phyloP scores from a whole-genome alignment of 2,888 invertebrate genomes.

The Rotaria sp. region DNA sequence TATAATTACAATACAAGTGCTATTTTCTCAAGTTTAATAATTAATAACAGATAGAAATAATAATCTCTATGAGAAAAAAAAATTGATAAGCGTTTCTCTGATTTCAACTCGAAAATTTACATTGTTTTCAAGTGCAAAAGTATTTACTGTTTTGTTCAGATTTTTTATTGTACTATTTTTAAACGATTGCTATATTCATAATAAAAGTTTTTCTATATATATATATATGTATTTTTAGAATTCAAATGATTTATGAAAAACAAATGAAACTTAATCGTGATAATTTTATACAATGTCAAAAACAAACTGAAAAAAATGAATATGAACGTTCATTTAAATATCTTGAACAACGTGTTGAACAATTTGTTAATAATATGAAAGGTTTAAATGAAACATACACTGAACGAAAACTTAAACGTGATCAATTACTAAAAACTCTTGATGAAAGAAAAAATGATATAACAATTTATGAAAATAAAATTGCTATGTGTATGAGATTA shows the following conservation, averaged over 20 bases:
- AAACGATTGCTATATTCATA: too few relatives aligned
- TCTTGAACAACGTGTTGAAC: constrained; percentile 15
- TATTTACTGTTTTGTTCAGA: too few relatives aligned
- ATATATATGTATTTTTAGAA: background rate
- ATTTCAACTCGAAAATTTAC: too few relatives aligned
- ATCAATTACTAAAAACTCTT: background rate
- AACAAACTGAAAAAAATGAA: constrained; percentile 3
- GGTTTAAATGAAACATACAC: background rate
- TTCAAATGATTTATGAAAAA: constrained; percentile 19
- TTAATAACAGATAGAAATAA: too few relatives aligned
- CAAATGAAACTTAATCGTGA: constrained; percentile 29
- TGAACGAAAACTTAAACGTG: background rate
- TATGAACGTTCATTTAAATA: constrained; percentile 15
- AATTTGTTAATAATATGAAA: constrained; percentile 21
- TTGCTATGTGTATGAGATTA: constrained; percentile 1
- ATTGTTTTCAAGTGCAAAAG: too few relatives aligned
- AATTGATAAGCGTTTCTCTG: too few relatives aligned
- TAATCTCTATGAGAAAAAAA: too few relatives aligned
- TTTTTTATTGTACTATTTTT: too few relatives aligned
- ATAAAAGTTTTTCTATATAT: too few relatives aligned
- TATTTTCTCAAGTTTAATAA: too few relatives aligned
- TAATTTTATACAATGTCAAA: constrained; percentile 5
- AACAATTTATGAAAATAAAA: background rate
- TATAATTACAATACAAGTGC: too few relatives aligned
- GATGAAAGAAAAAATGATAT: background rate